Conservation (phyloP, 2,888 invertebrate genomes). For the Heliconius ethilla region DNA sequence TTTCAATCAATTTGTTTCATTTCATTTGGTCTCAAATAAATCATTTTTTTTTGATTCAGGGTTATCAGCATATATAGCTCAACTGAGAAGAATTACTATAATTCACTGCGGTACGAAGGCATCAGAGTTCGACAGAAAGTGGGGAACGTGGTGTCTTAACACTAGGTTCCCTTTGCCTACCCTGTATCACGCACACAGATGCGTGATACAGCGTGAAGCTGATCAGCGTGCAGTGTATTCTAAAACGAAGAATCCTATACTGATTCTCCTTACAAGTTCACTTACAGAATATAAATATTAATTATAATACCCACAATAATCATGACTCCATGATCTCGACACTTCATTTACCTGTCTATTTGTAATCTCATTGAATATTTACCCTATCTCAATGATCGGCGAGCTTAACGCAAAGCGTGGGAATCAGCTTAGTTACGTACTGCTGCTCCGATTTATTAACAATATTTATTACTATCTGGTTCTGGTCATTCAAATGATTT, state of each 20-base stretch:
- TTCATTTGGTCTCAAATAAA: no score
- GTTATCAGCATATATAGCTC: no score
- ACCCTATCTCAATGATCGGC: constrained; percentile 21
- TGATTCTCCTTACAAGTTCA: no score
- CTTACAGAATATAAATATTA: not conserved
- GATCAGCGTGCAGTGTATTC: not conserved
- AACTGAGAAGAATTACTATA: no score
- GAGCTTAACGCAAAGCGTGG: constrained; percentile 25
- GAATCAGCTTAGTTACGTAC: constrained; percentile 23
- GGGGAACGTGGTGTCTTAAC: no score
- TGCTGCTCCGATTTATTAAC: constrained; percentile 8
- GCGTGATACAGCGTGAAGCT: no score
- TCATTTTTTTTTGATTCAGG: no score
- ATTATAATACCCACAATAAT: not conserved
- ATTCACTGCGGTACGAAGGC: no score
- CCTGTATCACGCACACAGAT: no score
- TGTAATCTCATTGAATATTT: constrained; percentile 26
- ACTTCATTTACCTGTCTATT: constrained; percentile 22
- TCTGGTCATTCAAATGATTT: not conserved
- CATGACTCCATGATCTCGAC: not conserved
- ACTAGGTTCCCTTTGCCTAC: no score
- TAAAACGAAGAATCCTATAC: not conserved
- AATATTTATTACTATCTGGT: constrained; percentile 17
- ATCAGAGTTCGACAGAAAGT: no score
- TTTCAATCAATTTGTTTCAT: no score